These are phyloP conservation scores for Halcyon malimbica DNA, from an alignment of 2,113 vertebrate genomes.

Conservation along the genomic window DNA sequence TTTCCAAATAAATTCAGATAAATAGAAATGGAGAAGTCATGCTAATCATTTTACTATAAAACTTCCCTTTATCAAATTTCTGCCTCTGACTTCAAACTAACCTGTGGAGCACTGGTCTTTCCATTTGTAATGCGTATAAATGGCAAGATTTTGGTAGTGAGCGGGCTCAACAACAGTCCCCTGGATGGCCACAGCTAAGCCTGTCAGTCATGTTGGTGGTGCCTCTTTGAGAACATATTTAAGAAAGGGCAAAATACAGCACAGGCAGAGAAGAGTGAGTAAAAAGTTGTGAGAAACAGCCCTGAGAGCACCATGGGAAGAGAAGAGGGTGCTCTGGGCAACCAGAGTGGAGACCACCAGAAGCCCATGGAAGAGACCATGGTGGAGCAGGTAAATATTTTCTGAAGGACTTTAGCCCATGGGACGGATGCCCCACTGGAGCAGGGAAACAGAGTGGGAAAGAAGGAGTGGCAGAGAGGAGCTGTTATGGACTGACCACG, in stretches of 20 bases:
- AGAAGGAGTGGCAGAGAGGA: not conserved
- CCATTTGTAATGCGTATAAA: not conserved
- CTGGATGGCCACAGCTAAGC: fast-evolving
- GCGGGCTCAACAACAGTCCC: not conserved
- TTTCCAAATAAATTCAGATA: not conserved
- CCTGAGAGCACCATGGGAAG: fast-evolving
- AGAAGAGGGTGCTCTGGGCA: not conserved
- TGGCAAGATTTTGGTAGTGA: not conserved
- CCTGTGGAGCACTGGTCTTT: not conserved
- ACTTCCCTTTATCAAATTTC: not conserved
- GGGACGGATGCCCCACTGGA: fast-evolving
- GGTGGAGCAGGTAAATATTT: not conserved
- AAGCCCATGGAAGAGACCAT: not conserved
- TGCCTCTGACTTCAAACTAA: not conserved
- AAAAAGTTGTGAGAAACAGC: not conserved
- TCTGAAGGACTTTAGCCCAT: not conserved
- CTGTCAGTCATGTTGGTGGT: fast-evolving
- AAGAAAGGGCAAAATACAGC: not conserved
- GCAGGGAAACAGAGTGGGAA: not conserved
- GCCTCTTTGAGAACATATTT: not conserved
- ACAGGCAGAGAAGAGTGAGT: not conserved
- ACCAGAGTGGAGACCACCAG: not conserved
- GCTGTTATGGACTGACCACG: not conserved
- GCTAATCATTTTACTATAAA: not conserved
- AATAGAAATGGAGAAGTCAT: not conserved